Conservation (phyloP, 2,113 vertebrate species). For the Sinocyclocheilus anshuiensis region DNA sequence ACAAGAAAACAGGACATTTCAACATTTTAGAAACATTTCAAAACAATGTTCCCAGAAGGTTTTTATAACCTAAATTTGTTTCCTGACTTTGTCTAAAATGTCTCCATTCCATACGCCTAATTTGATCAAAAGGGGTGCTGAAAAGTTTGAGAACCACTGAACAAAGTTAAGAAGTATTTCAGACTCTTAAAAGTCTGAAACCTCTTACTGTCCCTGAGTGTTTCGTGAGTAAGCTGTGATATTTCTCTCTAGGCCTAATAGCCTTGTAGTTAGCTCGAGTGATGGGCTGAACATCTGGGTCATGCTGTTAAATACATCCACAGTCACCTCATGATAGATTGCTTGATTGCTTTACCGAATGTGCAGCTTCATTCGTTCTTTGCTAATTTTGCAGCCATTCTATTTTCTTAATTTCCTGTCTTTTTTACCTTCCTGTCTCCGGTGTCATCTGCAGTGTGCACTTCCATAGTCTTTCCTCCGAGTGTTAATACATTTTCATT, state of each 20-base stretch:
- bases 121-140: not conserved
- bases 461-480: slow-evolving; percentile 32
- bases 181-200: not conserved
- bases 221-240: not conserved
- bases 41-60: not conserved
- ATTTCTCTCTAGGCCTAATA: not conserved
- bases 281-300: not conserved
- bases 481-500: slow-evolving; percentile 33
- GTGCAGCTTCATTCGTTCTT: slow-evolving; percentile 43
- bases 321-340: not conserved
- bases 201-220: not conserved
- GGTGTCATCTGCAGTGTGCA: slow-evolving; percentile 17
- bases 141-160: not conserved
- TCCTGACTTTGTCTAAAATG: not conserved
- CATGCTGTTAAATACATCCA: slow-evolving; percentile 25
- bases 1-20: not conserved
- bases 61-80: not conserved
- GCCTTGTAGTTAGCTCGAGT: not conserved
- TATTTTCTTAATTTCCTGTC: slow-evolving; percentile 41
- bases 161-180: not conserved
- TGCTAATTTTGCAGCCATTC: slow-evolving; percentile 35
- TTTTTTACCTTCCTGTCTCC: slow-evolving; percentile 27
- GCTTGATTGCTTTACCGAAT: slow-evolving; percentile 32
- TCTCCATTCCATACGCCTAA: not conserved
- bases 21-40: not conserved